Conservation (phyloP, 2,113 vertebrate genomes). For the Triplophysa tibetana region DNA sequence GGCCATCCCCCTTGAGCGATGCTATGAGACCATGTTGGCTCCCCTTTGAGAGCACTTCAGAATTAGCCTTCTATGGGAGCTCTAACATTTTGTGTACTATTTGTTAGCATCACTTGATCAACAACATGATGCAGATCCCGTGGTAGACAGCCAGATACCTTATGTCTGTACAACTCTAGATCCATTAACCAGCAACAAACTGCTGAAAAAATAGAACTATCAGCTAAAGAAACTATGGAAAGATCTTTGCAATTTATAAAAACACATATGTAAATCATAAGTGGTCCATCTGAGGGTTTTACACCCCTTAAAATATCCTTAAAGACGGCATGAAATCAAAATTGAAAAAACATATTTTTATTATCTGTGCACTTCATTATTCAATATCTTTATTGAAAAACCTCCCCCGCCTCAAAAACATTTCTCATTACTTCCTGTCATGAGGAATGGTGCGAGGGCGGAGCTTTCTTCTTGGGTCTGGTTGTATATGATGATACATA, state of each 20-base stretch:
- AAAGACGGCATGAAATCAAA: too few relatives aligned
- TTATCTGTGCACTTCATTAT: too few relatives aligned
- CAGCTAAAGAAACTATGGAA: slow-evolving; percentile 15
- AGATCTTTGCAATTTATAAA: not conserved
- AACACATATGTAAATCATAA: too few relatives aligned
- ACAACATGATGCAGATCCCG: slow-evolving; percentile 51
- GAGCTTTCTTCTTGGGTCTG: too few relatives aligned
- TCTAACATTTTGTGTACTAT: slow-evolving; percentile 51
- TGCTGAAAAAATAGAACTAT: slow-evolving; percentile 25
- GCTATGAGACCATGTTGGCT: slow-evolving; percentile 13
- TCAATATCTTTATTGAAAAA: too few relatives aligned
- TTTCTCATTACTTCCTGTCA: too few relatives aligned
- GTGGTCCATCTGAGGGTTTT: too few relatives aligned
- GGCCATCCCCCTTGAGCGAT: not conserved
- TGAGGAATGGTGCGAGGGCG: too few relatives aligned
- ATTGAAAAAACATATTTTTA: too few relatives aligned
- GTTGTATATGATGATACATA: too few relatives aligned
- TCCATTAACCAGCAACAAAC: slow-evolving; percentile 49
- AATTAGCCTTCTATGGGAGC: slow-evolving; percentile 43
- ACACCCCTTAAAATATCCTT: too few relatives aligned
- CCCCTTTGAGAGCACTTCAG: slow-evolving; percentile 24
- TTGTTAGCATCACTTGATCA: slow-evolving; percentile 53
- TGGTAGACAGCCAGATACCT: slow-evolving; percentile 54
- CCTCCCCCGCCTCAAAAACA: too few relatives aligned
- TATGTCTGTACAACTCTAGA: slow-evolving; percentile 56